Conservation (phyloP, 1,140 invertebrate genomes). For the Coenobita brevimanus region DNA sequence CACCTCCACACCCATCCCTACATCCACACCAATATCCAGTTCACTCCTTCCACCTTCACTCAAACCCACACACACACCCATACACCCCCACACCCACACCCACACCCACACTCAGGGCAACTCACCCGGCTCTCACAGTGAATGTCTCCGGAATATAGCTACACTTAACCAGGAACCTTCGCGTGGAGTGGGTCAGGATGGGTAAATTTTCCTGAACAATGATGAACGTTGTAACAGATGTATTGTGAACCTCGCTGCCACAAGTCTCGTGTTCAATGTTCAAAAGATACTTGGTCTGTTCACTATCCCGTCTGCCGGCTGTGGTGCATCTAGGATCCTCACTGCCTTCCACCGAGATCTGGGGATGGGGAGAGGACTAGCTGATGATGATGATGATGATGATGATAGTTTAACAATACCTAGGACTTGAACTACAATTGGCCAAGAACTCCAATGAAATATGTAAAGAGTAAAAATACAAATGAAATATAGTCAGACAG, state of each 20-base stretch:
- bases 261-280: conserved; percentile 83
- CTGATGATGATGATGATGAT: not conserved
- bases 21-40: no score
- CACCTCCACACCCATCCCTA: no score
- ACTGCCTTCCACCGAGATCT: conserved; percentile 79
- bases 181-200: conserved; percentile 85
- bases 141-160: conserved; percentile 86
- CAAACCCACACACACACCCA: no score
- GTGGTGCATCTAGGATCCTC: conserved; percentile 65
- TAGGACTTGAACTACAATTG: no score
- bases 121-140: conserved; percentile 82
- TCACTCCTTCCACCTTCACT: no score
- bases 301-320: conserved; percentile 78
- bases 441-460: no score
- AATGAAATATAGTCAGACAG: not conserved
- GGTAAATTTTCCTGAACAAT: conserved; percentile 86
- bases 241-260: conserved; percentile 83
- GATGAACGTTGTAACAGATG: conserved; percentile 82
- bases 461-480: not conserved
- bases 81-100: not conserved
- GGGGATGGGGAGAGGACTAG: not conserved
- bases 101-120: not conserved
- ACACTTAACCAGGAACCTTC: conserved; percentile 85
- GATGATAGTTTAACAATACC: no score
- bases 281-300: conserved; percentile 81